phyloP scores from a whole-genome alignment of 2,797 vertebrate species.

The Apogon talboti region DNA sequence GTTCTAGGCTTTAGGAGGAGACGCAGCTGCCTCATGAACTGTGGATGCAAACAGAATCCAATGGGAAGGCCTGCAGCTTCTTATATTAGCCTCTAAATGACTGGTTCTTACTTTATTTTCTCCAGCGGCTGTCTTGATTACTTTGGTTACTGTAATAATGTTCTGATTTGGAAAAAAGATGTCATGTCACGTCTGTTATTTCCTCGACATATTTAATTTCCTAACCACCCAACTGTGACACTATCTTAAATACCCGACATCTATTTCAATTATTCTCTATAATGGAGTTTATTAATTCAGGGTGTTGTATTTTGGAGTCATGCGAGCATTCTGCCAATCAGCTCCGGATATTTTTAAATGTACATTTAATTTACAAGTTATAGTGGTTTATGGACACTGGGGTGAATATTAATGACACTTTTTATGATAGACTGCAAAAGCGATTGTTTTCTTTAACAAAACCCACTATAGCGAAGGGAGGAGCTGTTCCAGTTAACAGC shows the following conservation, averaged over 20 bases:
- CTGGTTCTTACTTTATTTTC: too few relatives aligned
- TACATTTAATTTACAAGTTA: slow-evolving; percentile 30
- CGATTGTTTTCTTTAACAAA: slow-evolving; percentile 60
- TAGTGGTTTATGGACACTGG: slow-evolving; percentile 44
- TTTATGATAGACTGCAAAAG: slow-evolving; percentile 61
- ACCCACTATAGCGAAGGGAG: slow-evolving; percentile 33
- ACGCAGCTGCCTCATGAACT: too few relatives aligned
- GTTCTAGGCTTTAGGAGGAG: not conserved
- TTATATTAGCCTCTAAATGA: too few relatives aligned
- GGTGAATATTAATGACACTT: slow-evolving; percentile 59
- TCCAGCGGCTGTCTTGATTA: slow-evolving; percentile 1
- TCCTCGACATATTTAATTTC: slow-evolving; percentile 22
- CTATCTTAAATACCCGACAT: slow-evolving; percentile 28
- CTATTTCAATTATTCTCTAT: slow-evolving; percentile 20
- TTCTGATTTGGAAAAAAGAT: slow-evolving; percentile 27
- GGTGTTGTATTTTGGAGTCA: slow-evolving; percentile 22
- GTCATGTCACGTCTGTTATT: slow-evolving; percentile 23
- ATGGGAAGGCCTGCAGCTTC: too few relatives aligned
- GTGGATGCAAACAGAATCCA: slow-evolving; percentile 4
- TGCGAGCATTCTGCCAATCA: slow-evolving; percentile 17
- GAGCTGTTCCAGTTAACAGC: slow-evolving; percentile 64
- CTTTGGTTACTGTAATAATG: slow-evolving; percentile 16
- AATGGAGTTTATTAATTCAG: slow-evolving; percentile 20
- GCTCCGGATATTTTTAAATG: slow-evolving; percentile 20
- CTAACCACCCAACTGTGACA: slow-evolving; percentile 22